Conservation (phyloP, 2,113 vertebrate genomes). For the Gallinago media region DNA sequence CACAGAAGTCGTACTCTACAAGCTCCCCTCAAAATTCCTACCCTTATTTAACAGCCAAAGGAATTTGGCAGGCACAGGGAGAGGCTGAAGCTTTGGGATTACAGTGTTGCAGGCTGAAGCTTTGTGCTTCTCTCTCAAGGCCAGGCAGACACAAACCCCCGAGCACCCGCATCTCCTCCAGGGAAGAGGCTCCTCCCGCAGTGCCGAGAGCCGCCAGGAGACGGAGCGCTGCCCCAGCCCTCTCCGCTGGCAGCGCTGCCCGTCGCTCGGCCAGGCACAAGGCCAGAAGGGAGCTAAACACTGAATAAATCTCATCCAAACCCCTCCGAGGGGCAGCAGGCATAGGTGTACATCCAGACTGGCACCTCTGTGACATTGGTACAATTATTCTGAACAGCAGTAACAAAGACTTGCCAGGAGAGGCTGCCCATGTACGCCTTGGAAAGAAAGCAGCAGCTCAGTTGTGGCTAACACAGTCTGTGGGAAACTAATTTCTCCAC, state of each 20-base stretch:
- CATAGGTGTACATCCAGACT: neutral
- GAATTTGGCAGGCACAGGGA: constrained; percentile 22
- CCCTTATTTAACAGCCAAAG: constrained; percentile 26
- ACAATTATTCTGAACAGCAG: neutral
- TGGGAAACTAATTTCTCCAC: neutral
- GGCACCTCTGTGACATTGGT: neutral
- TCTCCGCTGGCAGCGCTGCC: neutral
- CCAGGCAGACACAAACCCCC: neutral
- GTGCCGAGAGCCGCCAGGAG: neutral
- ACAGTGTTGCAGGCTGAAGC: constrained; percentile 2
- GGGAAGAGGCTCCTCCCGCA: neutral
- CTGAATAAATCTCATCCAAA: neutral
- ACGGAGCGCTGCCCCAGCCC: neutral
- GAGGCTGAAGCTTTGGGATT: constrained; percentile 29
- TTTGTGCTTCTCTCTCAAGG: neutral
- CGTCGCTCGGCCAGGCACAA: fast-evolving
- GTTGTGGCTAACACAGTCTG: neutral
- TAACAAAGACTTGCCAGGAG: neutral
- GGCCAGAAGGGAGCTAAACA: neutral
- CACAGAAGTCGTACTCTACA: neutral
- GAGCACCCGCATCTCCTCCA: neutral
- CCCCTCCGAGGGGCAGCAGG: neutral
- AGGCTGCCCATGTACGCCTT: neutral
- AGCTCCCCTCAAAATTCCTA: constrained; percentile 20
- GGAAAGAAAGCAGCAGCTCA: neutral